Base-by-base conservation (phyloP, 2,888 invertebrate species). In the Limnephilus auricula region DNA sequence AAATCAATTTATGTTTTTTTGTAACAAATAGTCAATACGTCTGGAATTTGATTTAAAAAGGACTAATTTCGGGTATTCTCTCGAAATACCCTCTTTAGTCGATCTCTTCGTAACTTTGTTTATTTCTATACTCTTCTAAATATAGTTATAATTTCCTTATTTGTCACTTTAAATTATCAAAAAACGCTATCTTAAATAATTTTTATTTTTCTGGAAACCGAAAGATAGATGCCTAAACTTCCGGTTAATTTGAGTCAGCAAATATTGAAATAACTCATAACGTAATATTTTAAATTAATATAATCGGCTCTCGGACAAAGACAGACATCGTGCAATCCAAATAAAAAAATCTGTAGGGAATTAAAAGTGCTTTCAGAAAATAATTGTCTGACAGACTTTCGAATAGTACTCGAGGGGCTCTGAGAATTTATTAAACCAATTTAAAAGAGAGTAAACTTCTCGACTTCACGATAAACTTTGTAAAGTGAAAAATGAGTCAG, bases 311-410 rank as follows among this genome's bases (percentile, higher is more conserved):
- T 45, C 30, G 40, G 85, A 25, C 40, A 30, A 37, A n/a, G 85
- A 85, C 85, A 45, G 45, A 40, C 45, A 85, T 40, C 40, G 85
- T 85, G n/a, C 85, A 85, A 85, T 40, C 45, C 15, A 45, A 45
- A 85, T 40, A 45, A 85, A 85, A 34, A 85, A 40, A 9, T 85
- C 85, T 30, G 85, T 45, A 18, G 85, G 85, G 85, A 85, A 85
- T 85, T 85, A 85, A 85, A 85, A 85, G 85, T n/a, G 30, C 37
- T 45, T 85, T 30, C 12, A 65, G n/a, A 65, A 40, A 32, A 18
- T 25, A 34, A 82, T 82, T 85, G 40, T 85, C 85, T 40, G 10
- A 13, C 45, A 40, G 30, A 45, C 40, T 85, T 85, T 85, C 45
- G 45, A 37, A 84, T 25, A 40, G 32, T 84, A 85, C 40, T 40